Conservation (phyloP, 2,797 vertebrate species). For the Telmatherina bonti region DNA sequence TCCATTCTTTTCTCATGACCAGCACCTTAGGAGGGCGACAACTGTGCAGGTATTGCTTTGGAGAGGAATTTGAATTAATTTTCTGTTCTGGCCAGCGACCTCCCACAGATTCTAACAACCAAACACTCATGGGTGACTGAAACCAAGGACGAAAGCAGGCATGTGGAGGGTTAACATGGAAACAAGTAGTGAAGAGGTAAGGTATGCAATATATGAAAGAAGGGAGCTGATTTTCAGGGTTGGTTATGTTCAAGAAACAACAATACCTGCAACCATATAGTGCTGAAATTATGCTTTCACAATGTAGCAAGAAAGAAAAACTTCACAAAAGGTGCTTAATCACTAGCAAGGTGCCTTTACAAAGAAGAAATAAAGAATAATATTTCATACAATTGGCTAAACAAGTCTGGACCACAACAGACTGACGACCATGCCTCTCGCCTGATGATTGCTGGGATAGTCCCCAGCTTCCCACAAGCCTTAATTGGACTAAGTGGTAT, state of each 20-base stretch:
- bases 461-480: no score
- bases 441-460: no score
- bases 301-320: not conserved
- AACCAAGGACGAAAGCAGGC: not conserved
- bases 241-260: conserved; percentile 2
- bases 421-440: no score
- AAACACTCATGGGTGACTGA: not conserved
- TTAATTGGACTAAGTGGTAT: no score
- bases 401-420: no score
- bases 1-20: conserved; percentile 12
- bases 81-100: conserved; percentile 16
- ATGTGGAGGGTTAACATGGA: conserved; percentile 1
- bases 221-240: not conserved
- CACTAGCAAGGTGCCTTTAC: not conserved
- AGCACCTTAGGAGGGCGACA: conserved; percentile 21
- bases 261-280: not conserved
- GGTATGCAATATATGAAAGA: not conserved
- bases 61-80: conserved; percentile 20
- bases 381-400: not conserved
- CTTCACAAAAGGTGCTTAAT: not conserved
- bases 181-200: not conserved
- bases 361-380: not conserved
- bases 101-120: not conserved
- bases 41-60: not conserved
- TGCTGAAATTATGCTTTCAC: not conserved